A percentile compares a stretch with the other conserved stretches of the same genome.
Conservation (phyloP, 2,113 vertebrate species). For the Poeciliopsis turrubarensis region DNA sequence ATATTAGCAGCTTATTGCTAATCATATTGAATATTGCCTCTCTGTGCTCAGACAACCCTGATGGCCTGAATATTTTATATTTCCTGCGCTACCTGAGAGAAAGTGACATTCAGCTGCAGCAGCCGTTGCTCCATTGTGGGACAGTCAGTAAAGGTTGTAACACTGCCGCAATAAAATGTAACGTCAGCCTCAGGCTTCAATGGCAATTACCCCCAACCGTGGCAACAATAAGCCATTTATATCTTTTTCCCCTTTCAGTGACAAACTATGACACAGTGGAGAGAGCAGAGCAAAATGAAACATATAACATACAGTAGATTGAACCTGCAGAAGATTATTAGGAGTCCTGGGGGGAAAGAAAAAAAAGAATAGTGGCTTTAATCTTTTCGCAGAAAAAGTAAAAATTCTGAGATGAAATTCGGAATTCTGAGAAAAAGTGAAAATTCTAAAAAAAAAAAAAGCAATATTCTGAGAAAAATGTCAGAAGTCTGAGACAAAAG, state of each 20-base stretch:
- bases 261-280: constrained; percentile 29
- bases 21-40: background rate
- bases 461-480: no score
- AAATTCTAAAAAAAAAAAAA: no score
- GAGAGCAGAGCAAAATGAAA: constrained; percentile 3
- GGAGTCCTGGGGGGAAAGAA: no score
- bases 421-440: no score
- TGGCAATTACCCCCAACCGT: constrained; percentile 55
- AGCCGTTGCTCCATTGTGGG: constrained; percentile 15
- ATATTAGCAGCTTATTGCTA: constrained; percentile 11
- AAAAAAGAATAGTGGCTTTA: no score
- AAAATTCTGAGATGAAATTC: no score
- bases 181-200: constrained; percentile 51
- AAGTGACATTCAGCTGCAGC: constrained; percentile 29
- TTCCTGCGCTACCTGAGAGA: background rate
- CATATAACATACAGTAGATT: background rate
- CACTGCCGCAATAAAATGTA: constrained; percentile 50
- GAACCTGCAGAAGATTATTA: no score
- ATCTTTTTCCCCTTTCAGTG: background rate
- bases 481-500: no score
- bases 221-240: constrained; percentile 50
- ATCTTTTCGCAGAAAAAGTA: no score
- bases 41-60: constrained; percentile 3
- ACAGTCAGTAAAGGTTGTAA: constrained; percentile 48
- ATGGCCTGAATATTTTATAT: constrained; percentile 40